Evolutionary conservation across 2,888 invertebrate genomes (phyloP), one percentile per base, ranked within the genome.

Genomic region (Cloeon dipterum): DNA sequence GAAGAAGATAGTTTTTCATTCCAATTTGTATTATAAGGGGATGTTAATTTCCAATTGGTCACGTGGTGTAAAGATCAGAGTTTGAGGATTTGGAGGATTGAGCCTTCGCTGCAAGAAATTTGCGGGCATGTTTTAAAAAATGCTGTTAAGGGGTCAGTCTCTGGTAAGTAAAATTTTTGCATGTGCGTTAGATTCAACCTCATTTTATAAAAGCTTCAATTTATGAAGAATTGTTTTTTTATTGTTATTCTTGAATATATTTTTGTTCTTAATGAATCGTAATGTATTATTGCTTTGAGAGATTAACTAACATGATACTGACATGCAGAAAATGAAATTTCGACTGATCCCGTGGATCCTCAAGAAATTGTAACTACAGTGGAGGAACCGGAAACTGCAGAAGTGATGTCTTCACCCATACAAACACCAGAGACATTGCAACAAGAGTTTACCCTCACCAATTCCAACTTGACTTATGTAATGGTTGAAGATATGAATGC

Each of bases 41-140:
- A 21, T 23, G 11, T 3, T n/a, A 79, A 79, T 50, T 77, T 73
- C 50, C 85, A 93, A 53, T 60, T 94, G 33, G 75, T 93, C 1
- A 91, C 91, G 2, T 94, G 93, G 93, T 88, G 88, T 0, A 74
- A 85, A 51, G 93, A 94, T 62, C 88, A 91, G 51, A 83, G 78
- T 11, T 62, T 94, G 26, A 66, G 91, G 37, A 73, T 91, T 17
- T 93, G 91, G 83, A 73, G 75, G 49, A 79, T 91, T 50, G 85
- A 86, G 52, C 73, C 79, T 26, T 73, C 75, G 41, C 60, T 91
- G 42, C 70, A 86, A 46, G 83, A 83, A 59, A 62, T 62, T 48
- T 42, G 42, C 39, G 23, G 19, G 14, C 26, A 11, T 8, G 7
- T 23, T 23, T n/a, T n/a, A n/a, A n/a, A n/a, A n/a, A n/a, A n/a